Base-by-base conservation (phyloP, 2,797 vertebrate genomes). In the Chelmon rostratus region DNA sequence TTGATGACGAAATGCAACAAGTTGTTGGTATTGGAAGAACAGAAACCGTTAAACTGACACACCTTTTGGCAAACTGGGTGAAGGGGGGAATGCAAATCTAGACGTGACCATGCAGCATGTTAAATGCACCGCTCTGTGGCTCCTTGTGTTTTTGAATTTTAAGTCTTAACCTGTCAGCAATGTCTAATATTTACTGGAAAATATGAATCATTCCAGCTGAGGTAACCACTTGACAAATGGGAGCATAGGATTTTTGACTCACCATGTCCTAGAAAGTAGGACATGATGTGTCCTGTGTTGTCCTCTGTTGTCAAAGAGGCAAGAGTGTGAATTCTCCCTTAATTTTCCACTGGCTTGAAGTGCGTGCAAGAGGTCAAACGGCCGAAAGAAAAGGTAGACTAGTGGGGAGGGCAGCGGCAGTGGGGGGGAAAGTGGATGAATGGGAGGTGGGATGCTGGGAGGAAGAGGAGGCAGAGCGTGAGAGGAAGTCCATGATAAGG, bases 401-500 rank as follows among this genome's bases (percentile, higher is more conserved):
- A 53, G 64, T 33, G 18, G 23, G 28, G n/a, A 65, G 7, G 21
- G 23, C 2, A 19, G 46, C 11, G 28, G 44, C 1, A n/a, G 37
- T 12, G 19, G 49, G 66, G 58, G 68, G 76, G 73, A 18, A 68
- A 83, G 71, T 56, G 46, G 65, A 79, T 56, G 81, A 78, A 53
- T 47, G 65, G 52, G 44, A 66, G 59, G 66, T 59, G 57, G 62
- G 64, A 82, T 75, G 35, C 9, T 35, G 77, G 42, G 64, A 74
- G 79, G 78, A 88, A 76, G 71, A 88, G 67, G 59, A 83, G 71
- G 70, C 44, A n/a, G 35, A 83, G 68, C 3, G 5, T 28, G 54
- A 75, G 63, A 86, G 79, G 83, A 84, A 84, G 79, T 73, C 21
- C 37, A 57, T 5, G 12, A 87, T 64, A 88, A 82, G 67, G 66